phyloP scores from a whole-genome alignment of 2,113 vertebrate genomes.

The Sprattus sprattus region DNA sequence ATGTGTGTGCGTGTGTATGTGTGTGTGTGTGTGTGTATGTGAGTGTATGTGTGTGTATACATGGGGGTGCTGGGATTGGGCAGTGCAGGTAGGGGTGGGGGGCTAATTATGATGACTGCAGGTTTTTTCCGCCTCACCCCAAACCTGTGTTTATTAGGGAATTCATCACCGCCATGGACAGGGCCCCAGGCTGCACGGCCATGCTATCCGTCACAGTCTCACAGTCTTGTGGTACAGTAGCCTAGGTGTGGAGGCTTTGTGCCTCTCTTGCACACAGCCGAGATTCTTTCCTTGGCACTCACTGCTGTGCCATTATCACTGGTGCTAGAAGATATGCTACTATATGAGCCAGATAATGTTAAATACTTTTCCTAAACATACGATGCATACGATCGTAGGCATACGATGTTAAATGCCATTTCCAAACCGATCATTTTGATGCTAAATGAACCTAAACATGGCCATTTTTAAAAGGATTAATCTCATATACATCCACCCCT shows the following conservation, averaged over 20 bases:
- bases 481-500: background rate
- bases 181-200: conserved; percentile 36
- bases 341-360: conserved; percentile 11
- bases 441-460: background rate
- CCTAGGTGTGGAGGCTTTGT: background rate
- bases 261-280: background rate
- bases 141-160: conserved; percentile 45
- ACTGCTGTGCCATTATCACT: background rate
- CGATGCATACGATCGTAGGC: too few species aligned
- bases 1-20: background rate
- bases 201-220: conserved; percentile 47
- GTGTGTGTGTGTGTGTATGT: background rate
- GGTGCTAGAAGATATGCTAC: background rate
- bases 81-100: conserved; percentile 21
- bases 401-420: background rate
- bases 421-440: background rate
- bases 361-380: conserved; percentile 8
- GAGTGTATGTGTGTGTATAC: background rate
- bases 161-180: conserved; percentile 52
- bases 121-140: conserved; percentile 41
- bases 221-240: background rate
- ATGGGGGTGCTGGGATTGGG: background rate
- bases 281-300: background rate
- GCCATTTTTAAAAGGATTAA: background rate
- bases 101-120: conserved; percentile 51